Conservation (phyloP, 2,888 invertebrate species). For the Harpalus rubripes region DNA sequence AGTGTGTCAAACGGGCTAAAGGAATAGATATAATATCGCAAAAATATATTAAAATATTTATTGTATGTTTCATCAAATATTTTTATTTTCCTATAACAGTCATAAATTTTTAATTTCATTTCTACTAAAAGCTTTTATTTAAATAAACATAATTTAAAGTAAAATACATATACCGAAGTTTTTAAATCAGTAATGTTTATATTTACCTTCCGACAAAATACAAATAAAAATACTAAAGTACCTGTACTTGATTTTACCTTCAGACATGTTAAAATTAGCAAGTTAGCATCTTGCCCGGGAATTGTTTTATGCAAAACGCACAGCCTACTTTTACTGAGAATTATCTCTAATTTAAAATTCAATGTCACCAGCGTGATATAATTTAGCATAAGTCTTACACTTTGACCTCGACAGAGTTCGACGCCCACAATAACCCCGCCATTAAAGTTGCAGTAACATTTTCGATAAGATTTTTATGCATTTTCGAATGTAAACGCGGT, state of each 20-base stretch:
- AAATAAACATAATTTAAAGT: conserved; percentile 1
- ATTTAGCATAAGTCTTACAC: conserved; percentile 51
- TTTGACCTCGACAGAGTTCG: conserved; percentile 12
- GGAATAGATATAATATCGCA: too few relatives aligned
- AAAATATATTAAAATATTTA: too few relatives aligned
- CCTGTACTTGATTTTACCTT: conserved; percentile 11
- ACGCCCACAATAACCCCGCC: conserved; percentile 15
- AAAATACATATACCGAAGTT: neutral
- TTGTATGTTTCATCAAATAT: too few relatives aligned
- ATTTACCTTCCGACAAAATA: conserved; percentile 9
- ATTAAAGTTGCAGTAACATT: conserved; percentile 42
- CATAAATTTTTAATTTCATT: too few relatives aligned
- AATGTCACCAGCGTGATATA: conserved; percentile 57
- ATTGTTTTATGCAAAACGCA: conserved; percentile 29
- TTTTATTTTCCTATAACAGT: too few relatives aligned
- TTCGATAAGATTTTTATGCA: conserved; percentile 50
- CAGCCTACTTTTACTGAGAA: conserved; percentile 54
- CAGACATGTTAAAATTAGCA: conserved; percentile 25
- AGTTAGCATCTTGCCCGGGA: conserved; percentile 13
- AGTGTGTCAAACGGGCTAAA: too few relatives aligned
- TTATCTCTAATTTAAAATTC: conserved; percentile 52
- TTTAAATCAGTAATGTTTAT: conserved; percentile 7
- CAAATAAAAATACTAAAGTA: conserved; percentile 30
- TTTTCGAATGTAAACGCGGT: conserved; percentile 52
- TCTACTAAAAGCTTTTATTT: neutral